phyloP scores from a whole-genome alignment of 92 coral and sea anemone species.

The Phenganax stokvisi region DNA sequence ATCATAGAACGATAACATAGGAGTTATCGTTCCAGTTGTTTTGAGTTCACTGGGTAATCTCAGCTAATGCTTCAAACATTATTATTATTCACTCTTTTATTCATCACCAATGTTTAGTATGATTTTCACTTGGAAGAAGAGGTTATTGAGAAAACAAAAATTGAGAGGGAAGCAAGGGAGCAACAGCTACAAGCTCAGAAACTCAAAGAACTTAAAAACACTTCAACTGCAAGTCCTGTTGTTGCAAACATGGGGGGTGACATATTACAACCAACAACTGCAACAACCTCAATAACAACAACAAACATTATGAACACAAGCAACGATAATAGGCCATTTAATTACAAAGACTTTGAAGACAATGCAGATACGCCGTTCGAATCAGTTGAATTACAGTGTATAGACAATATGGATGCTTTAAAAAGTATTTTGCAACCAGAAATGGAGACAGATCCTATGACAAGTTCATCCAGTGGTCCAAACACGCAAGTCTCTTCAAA shows the following conservation, averaged over 20 bases:
- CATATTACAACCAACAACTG: slow-evolving; percentile 79
- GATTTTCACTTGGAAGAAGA: slow-evolving; percentile 74
- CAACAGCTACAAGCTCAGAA: slow-evolving; percentile 34
- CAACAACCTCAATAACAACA: slow-evolving; percentile 56
- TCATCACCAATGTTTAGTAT: slow-evolving; percentile 51
- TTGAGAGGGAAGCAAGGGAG: slow-evolving; percentile 44
- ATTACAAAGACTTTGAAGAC: slow-evolving; percentile 92
- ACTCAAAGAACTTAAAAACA: slow-evolving; percentile 3
- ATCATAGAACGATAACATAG: too few species aligned
- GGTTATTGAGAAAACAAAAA: slow-evolving; percentile 52
- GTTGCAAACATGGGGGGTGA: slow-evolving; percentile 79
- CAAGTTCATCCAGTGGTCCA: background rate
- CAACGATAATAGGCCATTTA: slow-evolving; percentile 65
- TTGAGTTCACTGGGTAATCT: too few species aligned
- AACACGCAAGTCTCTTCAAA: background rate
- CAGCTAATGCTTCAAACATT: too few species aligned
- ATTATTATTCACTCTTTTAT: too few species aligned
- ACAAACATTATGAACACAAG: slow-evolving; percentile 51
- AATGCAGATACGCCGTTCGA: slow-evolving; percentile 86
- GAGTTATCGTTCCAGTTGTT: too few species aligned
- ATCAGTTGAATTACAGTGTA: slow-evolving; percentile 87
- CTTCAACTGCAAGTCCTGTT: slow-evolving; percentile 41
- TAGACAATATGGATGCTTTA: slow-evolving; percentile 89
- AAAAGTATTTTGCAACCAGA: slow-evolving; percentile 75
- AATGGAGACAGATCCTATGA: slow-evolving; percentile 9